A percentile compares a stretch with the other conserved stretches of the same genome.
phyloP scores from a whole-genome alignment of 2,113 vertebrate genomes.

The Crotalus tigris region DNA sequence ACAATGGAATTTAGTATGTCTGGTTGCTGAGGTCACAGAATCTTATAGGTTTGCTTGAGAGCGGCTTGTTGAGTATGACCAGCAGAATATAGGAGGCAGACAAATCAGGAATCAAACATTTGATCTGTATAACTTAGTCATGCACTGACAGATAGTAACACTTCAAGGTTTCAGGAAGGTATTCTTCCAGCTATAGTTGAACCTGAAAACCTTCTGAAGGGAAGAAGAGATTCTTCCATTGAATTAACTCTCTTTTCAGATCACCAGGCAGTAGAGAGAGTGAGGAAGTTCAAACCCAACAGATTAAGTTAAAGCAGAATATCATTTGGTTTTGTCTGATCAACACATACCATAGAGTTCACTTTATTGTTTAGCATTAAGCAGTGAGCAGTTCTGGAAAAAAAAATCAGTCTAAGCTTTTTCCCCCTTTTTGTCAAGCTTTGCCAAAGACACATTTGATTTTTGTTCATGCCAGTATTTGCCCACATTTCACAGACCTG shows the following conservation, averaged over 20 bases:
- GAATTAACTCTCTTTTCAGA: background rate
- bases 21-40: no score
- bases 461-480: background rate
- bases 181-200: background rate
- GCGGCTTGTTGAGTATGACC: background rate
- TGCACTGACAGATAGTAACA: background rate
- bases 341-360: background rate
- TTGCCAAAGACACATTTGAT: conserved; percentile 19
- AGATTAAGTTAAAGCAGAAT: background rate
- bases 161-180: background rate
- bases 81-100: background rate
- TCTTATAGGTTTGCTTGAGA: background rate
- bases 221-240: background rate
- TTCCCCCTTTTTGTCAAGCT: background rate
- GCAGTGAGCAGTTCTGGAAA: background rate
- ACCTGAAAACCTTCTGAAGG: background rate
- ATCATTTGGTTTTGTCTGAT: background rate
- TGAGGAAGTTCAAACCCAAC: background rate
- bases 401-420: background rate
- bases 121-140: background rate
- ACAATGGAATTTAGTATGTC: background rate
- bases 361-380: rapidly evolving
- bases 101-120: background rate
- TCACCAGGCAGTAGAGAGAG: background rate
- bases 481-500: conserved; percentile 16